Evolutionary conservation across 2,113 vertebrate genomes (phyloP), one percentile per base, ranked within the genome.

Genomic region (Tonatia bakeri): DNA sequence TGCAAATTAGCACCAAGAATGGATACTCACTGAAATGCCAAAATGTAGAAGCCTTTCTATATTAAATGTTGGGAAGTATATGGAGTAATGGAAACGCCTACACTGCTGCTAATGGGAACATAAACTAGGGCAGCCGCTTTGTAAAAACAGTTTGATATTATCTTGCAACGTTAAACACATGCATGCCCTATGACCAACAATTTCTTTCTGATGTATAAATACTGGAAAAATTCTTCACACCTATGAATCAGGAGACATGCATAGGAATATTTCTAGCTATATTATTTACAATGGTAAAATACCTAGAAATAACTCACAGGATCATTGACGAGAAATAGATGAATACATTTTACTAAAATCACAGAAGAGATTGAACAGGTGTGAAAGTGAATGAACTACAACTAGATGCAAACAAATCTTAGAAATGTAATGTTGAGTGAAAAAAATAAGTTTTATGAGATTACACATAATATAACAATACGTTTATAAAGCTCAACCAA

Each of bases 301-400:
- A 22, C 7, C 50, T 76, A 5, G 80, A 50, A 87, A 61, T 7
- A 83, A 31, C 19, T 13, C 43, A 65, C 67, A 75, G 72, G 14
- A 69, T 22, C 36, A 40, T 7, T 76, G 33, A 84, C 2, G 70
- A 83, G 26, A 82, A 67, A 38, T 79, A 7, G 6, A 38, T 38
- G 24, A 76, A 2, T 82, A 50, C 43, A 56, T 14, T 93, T 93
- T 88, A 36, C 36, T 70, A 43, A 50, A 45, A 19, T 90, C 33
- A 86, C 31, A 87, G 45, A 77, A n/a, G 2, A 79, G 61, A 69
- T 96, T 65, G 59, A 76, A 72, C 14, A 89, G 31, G 61, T 82
- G 28, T 80, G 82, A 79, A 91, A 93, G 81, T 70, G 40, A 95
- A 67, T 92, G 80, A 77, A 40, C 20, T 70, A 45, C 38, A 93